Evolutionary conservation across 2,888 invertebrate species (phyloP), one percentile per base, ranked within the genome.

Genomic region (Mimachlamys varia): DNA sequence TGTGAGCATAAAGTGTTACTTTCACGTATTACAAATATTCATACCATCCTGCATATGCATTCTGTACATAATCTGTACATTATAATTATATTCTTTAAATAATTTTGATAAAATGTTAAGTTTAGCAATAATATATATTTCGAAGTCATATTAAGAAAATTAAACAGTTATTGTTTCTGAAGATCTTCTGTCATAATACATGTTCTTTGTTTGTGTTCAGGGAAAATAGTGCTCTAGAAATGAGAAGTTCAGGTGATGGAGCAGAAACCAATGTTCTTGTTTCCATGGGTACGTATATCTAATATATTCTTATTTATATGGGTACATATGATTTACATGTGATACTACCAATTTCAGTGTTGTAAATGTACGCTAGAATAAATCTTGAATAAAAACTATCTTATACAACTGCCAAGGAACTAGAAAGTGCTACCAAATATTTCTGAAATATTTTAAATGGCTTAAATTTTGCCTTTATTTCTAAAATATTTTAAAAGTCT

Each of bases 211-310:
- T 19, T 58, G 22, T 58, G 22, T 58, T n/a, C 58, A 92, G 89
- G 62, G 89, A 33, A 15, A 87, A 38, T 15, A 87, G 62, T 33
- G 92, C 89, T 7, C 93, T 96, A 49, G 96, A 95, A 90, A 94
- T 94, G 15, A 91, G 95, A 27, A 91, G 92, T 10, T 91, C 58
- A n/a, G 95, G 95, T 33, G 95, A 95, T 89, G 95, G 96, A n/a
- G 95, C 95, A 44, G 95, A 95, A 76, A 92, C 94, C 38, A 92
- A 94, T 87, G 89, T 93, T 7, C 87, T 92, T n/a, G 90, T 92
- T 62, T 93, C 93, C 15, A 92, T 92, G 91, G 92, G 93, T 93
- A 89, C 49, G 92, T 90, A 1, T 58, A 17, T n/a, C n/a, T 87
- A 22, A 10, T n/a, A 94, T 87, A 89, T 93, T 7, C 87, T 92